Base-by-base conservation (phyloP, 92 coral and sea anemone species). In the Epizoanthus scotinus region DNA sequence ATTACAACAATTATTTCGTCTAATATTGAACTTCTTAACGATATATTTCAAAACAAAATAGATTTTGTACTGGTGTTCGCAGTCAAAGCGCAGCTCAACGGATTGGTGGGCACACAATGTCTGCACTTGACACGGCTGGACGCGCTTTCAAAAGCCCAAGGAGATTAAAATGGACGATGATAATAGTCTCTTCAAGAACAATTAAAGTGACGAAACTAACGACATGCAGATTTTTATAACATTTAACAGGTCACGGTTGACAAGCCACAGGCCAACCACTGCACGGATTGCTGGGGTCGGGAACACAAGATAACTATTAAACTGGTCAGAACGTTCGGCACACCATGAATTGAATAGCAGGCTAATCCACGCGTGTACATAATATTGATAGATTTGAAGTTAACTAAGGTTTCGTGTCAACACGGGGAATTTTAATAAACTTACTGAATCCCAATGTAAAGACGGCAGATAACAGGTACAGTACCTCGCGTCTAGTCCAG, bases 391-490 rank as follows among this genome's bases (percentile, higher is more conserved):
- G 6, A 27, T 75, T 44, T 57, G 18, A 36, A 75, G 67, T 18
- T 17, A 38, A 59, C 19, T 21, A 59, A 58, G 68, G 22, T 55
- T n/a, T 38, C 61, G 53, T 21, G 57, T 36, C 64, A 75, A 75
- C 81, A 57, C 38, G 9, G 57, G 24, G n/a, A 3, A 40, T 22
- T 75, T 75, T 59, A 75, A 75, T 36, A 28, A 59, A 26, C 56
- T 20, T 34, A 21, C 24, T 59, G 57, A 54, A 15, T 62, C 66
- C 19, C 21, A 34, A 49, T 29, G 66, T 29, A 74, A 57, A 74
- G 20, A 74, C 77, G 18, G 27, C 26, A 53, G 19, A 53, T 31
- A 5, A 0, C 12, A n/a, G 31, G 31, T 8, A 19, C 42, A 44
- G 29, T 19, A 20, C 9, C 60, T 21, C n/a, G 31, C 9, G 22